A percentile compares a stretch with the other conserved stretches of the same genome.
phyloP scores from a whole-genome alignment of 2,888 invertebrate species.

The Hylaea fasciaria region DNA sequence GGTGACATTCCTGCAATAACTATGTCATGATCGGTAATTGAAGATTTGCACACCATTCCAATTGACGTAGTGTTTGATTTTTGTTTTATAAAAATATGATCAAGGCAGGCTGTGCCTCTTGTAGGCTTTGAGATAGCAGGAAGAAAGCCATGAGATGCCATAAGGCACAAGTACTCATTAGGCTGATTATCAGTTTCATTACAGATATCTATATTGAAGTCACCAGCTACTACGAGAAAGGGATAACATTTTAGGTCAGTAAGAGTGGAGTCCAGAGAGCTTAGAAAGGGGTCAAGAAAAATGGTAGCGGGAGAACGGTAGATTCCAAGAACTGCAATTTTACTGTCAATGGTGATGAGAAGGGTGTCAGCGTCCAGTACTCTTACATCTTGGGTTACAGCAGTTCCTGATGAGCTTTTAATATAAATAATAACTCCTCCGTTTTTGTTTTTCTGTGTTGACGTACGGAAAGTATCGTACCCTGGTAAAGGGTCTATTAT shows the following conservation, averaged over 20 bases:
- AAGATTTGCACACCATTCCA: neutral
- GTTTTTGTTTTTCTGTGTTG: slow-evolving; percentile 1
- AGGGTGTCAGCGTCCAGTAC: neutral
- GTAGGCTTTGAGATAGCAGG: too few species aligned
- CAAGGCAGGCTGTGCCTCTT: too few species aligned
- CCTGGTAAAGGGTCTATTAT: neutral
- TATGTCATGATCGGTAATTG: neutral
- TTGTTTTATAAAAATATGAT: slow-evolving; percentile 7
- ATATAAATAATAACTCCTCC: slow-evolving; percentile 4
- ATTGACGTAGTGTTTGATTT: neutral
- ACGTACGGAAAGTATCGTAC: neutral
- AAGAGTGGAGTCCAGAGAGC: neutral
- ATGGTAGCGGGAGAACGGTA: too few species aligned
- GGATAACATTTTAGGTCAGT: neutral
- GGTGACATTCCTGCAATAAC: neutral
- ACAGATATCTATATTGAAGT: slow-evolving; percentile 1
- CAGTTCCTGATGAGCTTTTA: neutral
- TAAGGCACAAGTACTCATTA: neutral
- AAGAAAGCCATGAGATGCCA: too few species aligned
- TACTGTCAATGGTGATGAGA: neutral
- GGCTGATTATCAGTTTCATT: neutral
- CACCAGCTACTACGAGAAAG: neutral
- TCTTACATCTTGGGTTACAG: neutral
- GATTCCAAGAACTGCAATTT: neutral
- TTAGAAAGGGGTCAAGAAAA: neutral